phyloP scores from a whole-genome alignment of 2,113 vertebrate species.

The Phyllostomus discolor region DNA sequence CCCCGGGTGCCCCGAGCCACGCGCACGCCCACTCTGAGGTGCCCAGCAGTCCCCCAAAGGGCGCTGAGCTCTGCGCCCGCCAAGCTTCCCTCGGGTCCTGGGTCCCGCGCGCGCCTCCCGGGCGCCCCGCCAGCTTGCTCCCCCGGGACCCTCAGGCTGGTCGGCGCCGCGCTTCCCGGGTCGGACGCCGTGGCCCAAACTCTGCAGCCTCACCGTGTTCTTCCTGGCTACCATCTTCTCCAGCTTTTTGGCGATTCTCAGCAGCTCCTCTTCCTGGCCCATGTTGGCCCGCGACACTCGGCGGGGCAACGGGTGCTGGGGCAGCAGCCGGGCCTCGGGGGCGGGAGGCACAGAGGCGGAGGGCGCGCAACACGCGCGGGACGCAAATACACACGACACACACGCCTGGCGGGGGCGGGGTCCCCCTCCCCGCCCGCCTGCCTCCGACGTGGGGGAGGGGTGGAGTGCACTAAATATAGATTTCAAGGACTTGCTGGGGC shows the following conservation, averaged over 20 bases:
- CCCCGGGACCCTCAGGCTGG: not conserved
- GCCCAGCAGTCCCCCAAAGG: not conserved
- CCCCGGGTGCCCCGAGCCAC: not conserved
- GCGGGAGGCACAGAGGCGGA: not conserved
- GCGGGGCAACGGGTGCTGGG: not conserved
- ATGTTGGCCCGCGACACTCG: slow-evolving; percentile 73
- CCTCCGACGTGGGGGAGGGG: slow-evolving; percentile 37
- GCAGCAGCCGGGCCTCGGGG: not conserved
- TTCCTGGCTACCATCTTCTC: slow-evolving; percentile 97
- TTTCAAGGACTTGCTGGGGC: slow-evolving; percentile 52
- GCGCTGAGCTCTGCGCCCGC: not conserved
- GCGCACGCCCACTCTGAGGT: slow-evolving; percentile 12
- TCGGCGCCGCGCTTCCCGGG: not conserved
- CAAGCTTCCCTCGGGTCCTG: not conserved
- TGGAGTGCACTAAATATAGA: slow-evolving; percentile 78
- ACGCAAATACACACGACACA: slow-evolving; percentile 24
- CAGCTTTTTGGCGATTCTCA: slow-evolving; percentile 91
- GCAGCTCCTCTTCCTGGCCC: slow-evolving; percentile 91
- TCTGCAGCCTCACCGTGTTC: slow-evolving; percentile 86
- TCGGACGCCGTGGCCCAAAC: not conserved
- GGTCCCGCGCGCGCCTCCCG: not conserved
- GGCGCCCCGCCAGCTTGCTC: not conserved
- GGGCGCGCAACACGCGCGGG: not conserved
- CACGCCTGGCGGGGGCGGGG: slow-evolving; percentile 59
- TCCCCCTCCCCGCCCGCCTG: not conserved